These are phyloP conservation scores for Lasioglossum albipes DNA, from an alignment of 1,140 invertebrate species.

Conservation along the genomic window DNA sequence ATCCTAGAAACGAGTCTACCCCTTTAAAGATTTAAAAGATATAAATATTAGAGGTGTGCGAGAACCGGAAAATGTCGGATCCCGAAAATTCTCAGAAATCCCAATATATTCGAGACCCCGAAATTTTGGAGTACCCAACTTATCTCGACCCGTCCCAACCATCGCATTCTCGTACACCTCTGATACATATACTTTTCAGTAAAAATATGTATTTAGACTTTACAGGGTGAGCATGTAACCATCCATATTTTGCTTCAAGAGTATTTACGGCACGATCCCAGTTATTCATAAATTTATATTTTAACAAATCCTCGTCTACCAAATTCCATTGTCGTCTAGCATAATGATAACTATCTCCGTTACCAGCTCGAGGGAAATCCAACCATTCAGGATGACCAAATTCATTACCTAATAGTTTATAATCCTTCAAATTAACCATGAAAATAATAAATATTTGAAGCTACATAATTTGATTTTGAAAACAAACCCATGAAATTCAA, in stretches of 20 bases:
- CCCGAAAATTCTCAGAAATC: too few relatives aligned
- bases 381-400: conserved; percentile 99
- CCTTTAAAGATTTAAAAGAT: background rate
- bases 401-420: conserved; percentile 90
- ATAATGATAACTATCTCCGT: conserved; percentile 98
- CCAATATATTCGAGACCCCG: too few relatives aligned
- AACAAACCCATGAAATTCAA: conserved; percentile 96
- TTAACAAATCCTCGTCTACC: conserved; percentile 92
- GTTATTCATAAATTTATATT: conserved; percentile 96
- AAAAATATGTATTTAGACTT: conserved; percentile 64
- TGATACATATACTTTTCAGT: background rate
- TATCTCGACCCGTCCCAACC: too few relatives aligned
- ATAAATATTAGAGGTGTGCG: background rate
- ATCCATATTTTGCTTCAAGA: conserved; percentile 92
- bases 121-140: too few relatives aligned
- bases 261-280: conserved; percentile 97
- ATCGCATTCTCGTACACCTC: too few relatives aligned
- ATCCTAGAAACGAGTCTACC: too few relatives aligned
- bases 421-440: background rate
- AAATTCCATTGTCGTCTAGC: conserved; percentile 97
- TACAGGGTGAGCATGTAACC: conserved; percentile 89
- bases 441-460: background rate
- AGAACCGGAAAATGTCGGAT: too few relatives aligned
- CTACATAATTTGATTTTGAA: background rate
- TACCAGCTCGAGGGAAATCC: conserved; percentile 97